Percentiles rank a stretch among this genome's conserved stretches.
phyloP scores from a whole-genome alignment of 2,797 vertebrate species.

The Macropus fuliginosus region DNA sequence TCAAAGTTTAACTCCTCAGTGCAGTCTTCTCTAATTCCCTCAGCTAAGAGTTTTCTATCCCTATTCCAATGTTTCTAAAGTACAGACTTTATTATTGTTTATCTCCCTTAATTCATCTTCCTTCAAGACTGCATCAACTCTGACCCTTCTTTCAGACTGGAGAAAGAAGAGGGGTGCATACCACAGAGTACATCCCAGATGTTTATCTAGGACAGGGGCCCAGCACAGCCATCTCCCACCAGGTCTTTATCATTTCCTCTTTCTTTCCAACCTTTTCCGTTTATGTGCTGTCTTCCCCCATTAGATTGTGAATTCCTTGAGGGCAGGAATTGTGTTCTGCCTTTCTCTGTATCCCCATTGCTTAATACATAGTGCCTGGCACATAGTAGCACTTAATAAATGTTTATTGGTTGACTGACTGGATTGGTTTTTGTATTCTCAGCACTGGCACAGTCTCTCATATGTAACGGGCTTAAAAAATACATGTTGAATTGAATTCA shows the following conservation, averaged over 20 bases:
- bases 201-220: too few relatives aligned
- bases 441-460: background rate
- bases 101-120: too few relatives aligned
- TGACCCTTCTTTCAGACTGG: too few relatives aligned
- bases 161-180: too few relatives aligned
- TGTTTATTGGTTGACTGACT: background rate
- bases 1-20: background rate
- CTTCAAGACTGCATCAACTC: too few relatives aligned
- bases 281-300: background rate
- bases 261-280: background rate
- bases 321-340: background rate
- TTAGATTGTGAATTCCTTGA: background rate
- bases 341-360: background rate
- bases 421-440: background rate
- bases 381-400: background rate
- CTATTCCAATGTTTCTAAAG: background rate
- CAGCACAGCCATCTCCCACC: too few relatives aligned
- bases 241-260: too few relatives aligned
- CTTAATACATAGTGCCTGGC: background rate
- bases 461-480: background rate
- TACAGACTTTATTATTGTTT: background rate
- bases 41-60: background rate
- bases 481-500: background rate
- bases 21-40: background rate
- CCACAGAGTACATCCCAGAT: too few relatives aligned